phyloP scores from a whole-genome alignment of 2,113 vertebrate genomes.

The Plotosus lineatus region DNA sequence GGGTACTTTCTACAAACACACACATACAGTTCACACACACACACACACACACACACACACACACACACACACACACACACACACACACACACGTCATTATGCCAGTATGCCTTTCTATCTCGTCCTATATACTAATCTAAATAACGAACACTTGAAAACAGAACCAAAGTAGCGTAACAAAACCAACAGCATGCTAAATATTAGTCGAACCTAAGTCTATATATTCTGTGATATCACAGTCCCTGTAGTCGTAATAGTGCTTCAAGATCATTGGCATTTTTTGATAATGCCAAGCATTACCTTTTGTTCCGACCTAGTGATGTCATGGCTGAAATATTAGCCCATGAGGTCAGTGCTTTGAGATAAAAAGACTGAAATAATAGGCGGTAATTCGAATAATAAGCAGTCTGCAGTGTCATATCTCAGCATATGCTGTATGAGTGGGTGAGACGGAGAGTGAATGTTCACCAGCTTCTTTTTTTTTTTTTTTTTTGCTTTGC shows the following conservation, averaged over 20 bases:
- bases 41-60: conserved; percentile 24
- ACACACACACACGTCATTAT: conserved; percentile 13
- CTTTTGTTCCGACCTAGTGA: conserved; percentile 61
- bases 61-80: conserved; percentile 33
- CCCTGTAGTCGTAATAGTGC: conserved; percentile 17
- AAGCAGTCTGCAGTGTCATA: conserved; percentile 38
- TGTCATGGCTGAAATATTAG: conserved; percentile 65
- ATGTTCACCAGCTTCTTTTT: neutral
- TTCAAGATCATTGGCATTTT: conserved; percentile 11
- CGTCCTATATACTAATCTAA: neutral
- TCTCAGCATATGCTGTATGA: conserved; percentile 39
- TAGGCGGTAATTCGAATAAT: conserved; percentile 48
- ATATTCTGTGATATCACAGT: conserved; percentile 43
- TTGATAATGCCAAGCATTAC: conserved; percentile 55
- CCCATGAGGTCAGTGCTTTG: conserved; percentile 65
- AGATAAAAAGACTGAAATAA: conserved; percentile 62
- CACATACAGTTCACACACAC: conserved; percentile 39
- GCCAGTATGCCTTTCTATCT: neutral
- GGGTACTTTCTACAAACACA: conserved; percentile 44
- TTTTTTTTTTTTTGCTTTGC: no score
- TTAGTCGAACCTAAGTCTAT: conserved; percentile 13
- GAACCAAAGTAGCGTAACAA: conserved; percentile 32
- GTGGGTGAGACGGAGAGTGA: neutral
- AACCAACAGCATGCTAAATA: conserved; percentile 41
- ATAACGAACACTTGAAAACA: conserved; percentile 1